Evolutionary conservation across 2,888 invertebrate genomes (phyloP), one percentile per base, ranked within the genome.

Genomic region (Sphaeridia pumilis): DNA sequence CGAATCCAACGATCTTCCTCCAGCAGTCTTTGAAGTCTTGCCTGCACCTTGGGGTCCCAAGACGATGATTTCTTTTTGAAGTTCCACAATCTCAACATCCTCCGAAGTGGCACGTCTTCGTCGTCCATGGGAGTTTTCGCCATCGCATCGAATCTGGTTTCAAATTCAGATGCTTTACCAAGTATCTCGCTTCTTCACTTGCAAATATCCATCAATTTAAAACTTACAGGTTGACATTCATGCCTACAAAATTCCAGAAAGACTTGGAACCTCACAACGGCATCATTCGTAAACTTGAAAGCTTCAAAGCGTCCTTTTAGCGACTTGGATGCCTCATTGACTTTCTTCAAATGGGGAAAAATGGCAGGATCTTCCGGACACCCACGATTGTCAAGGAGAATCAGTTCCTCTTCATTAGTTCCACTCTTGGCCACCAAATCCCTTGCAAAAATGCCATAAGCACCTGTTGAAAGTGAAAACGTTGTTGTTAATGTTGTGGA

Each of bases 221-320:
- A 26, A 50, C 49, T 26, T 67, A 83, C 82, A 66, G 77, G 76
- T 21, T 75, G 73, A 67, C 89, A 89, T 56, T 74, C 74, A 2
- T 74, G 72, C n/a, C 79, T 73, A 67, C 89, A 90, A 69, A 87
- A 87, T 58, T 83, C 81, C 12, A 89, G 82, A 70, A 84, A 81
- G 2, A 87, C 80, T 64, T 83, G 82, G 67, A 90, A 89, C 58
- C 83, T 76, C 0, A 89, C 84, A 4, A 85, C 76, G 27, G 84
- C 80, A n/a, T 87, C 85, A 12, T 83, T 80, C 0, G 86, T 82
- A 71, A 90, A 90, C 59, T 88, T 84, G 70, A 90, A 90, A 0
- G 88, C 89, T 67, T 83, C 82, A 69, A 87, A 88, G 73, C 66
- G 61, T 4, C 68, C 69, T 54, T 64, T 61, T 5, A 69, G 58